phyloP scores from a whole-genome alignment of 1,140 invertebrate genomes.

The Brachionus manjavacas region DNA sequence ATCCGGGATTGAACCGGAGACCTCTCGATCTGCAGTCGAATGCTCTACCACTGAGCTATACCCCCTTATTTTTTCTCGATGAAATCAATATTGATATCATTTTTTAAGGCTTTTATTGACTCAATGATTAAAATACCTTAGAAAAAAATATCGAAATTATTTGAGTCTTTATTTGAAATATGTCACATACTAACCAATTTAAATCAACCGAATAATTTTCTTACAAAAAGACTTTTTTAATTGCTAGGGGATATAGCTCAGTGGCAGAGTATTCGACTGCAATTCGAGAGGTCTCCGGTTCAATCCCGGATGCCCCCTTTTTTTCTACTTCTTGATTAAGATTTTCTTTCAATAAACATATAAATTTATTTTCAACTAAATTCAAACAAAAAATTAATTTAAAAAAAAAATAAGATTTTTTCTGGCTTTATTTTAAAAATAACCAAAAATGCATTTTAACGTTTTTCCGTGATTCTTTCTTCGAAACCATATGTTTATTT shows the following conservation, averaged over 20 bases:
- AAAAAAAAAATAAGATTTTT: not conserved
- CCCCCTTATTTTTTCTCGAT: too few species aligned
- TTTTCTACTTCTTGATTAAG: not conserved
- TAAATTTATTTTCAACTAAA: not conserved
- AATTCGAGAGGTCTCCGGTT: slow-evolving; percentile 85
- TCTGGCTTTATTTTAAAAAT: not conserved
- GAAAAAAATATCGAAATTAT: too few species aligned
- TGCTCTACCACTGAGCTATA: too few species aligned
- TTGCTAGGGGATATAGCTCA: slow-evolving; percentile 73
- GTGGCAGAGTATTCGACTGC: slow-evolving; percentile 88
- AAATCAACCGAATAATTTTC: slow-evolving; percentile 59
- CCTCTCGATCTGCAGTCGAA: too few species aligned
- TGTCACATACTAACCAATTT: too few species aligned
- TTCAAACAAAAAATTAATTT: not conserved
- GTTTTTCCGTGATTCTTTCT: not conserved
- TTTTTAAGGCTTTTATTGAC: not conserved
- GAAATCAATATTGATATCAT: too few species aligned
- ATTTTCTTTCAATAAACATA: not conserved
- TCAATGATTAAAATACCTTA: too few species aligned
- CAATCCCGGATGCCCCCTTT: slow-evolving; percentile 80
- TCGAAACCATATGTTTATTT: not conserved
- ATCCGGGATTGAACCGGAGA: too few species aligned
- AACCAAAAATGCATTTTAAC: not conserved
- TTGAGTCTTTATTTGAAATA: too few species aligned
- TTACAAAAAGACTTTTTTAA: not conserved